Evolutionary conservation across 2,113 vertebrate genomes (phyloP), one percentile per base, ranked within the genome.

Genomic region (Octodon degus): DNA sequence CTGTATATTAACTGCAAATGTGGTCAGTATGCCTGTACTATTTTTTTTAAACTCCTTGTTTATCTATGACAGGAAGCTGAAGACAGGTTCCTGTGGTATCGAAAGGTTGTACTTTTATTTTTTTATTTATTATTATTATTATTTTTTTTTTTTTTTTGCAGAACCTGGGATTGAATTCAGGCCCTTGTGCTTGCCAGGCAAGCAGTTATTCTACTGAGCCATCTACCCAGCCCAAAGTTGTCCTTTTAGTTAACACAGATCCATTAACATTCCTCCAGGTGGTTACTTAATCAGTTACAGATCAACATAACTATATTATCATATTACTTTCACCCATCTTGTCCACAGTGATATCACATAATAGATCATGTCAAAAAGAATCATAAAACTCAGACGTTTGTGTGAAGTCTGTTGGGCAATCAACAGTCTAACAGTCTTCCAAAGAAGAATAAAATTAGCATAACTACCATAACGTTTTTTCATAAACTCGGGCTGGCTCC

Each of bases 1-100:
- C 43, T 60, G 50, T 70, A 22, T 47, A 80, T 65, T 87, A 94
- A n/a, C 47, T 90, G 81, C n/a, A 87, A 84, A 87, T 90, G 1
- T 87, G 34, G 91, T 80, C 37, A 83, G 37, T 74, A 50, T 86
- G 67, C 30, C 70, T 86, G 50, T 10, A 76, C 32, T 91, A 86
- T 72, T 89, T 95, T 72, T 81, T 82, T 90, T 91, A 72, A 94
- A 89, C 30, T 80, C n/a, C 60, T 92, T 82, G 43, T 89, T 94
- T 84, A 88, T 20, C 12, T 40, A 91, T 81, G 60, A 55, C 76
- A 94, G 63, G 34, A 92, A 94, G 20, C 50, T 37, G 2, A 86
- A 89, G 67, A 96, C 27, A 95, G 62, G 89, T 83, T 89, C 53
- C 53, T 91, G 4, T 79, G 43, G 32, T 65, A 93, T n/a, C 80